Evolutionary conservation across 30 jellyfish, hydroid and myxozoan genomes (phyloP).

Genomic region (Nemopilema nomurai): DNA sequence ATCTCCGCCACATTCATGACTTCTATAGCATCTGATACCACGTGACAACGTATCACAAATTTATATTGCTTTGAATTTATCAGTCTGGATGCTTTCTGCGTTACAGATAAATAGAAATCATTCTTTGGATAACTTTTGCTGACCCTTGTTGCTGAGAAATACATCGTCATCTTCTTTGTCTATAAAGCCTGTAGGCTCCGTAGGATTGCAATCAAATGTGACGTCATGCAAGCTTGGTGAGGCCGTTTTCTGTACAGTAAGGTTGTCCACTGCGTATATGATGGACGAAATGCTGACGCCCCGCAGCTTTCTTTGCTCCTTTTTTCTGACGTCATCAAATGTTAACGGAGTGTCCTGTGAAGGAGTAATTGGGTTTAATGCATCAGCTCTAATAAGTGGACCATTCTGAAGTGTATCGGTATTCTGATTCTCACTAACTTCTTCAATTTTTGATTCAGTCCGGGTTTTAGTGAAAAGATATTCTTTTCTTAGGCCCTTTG

Average conservation of each 20-base stretch:
- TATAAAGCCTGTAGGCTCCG: too few species aligned
- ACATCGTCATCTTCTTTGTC: not conserved
- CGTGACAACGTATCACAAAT: too few species aligned
- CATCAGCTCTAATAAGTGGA: not conserved
- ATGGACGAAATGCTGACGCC: constrained; percentile 58
- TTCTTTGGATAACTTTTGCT: not conserved
- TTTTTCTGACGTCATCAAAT: not conserved
- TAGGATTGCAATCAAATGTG: too few species aligned
- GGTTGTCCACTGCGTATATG: constrained; percentile 28
- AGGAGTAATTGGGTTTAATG: not conserved
- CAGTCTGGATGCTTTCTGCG: too few species aligned
- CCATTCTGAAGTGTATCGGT: not conserved
- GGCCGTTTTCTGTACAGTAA: not conserved
- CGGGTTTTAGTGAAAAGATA: not conserved
- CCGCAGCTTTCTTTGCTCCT: constrained; percentile 23
- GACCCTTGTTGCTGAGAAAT: not conserved
- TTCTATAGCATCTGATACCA: too few species aligned
- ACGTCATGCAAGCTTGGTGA: not conserved
- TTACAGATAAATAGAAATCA: too few species aligned
- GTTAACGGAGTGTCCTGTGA: not conserved
- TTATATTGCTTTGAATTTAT: not conserved
- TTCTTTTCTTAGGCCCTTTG: constrained; percentile 2
- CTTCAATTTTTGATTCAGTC: not conserved
- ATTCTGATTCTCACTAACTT: not conserved
- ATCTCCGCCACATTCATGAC: too few species aligned